These are phyloP conservation scores for Amphiduros pacificus DNA, from an alignment of 2,888 invertebrate genomes.

Conservation along the genomic window DNA sequence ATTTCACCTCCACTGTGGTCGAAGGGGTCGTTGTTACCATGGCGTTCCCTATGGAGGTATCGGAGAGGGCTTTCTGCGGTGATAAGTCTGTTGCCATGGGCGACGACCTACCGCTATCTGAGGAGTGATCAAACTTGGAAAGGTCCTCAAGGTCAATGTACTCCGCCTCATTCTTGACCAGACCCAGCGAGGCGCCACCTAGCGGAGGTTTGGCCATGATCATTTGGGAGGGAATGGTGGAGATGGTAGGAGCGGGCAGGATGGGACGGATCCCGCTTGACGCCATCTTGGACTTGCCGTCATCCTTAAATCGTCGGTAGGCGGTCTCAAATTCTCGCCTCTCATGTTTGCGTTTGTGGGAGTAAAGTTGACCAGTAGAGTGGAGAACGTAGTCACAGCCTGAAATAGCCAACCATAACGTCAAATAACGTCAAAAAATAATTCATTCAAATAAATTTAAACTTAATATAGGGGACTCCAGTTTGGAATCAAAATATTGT, in stretches of 20 bases:
- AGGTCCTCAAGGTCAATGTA: conserved; percentile 23
- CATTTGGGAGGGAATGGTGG: background rate
- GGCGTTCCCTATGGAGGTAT: background rate
- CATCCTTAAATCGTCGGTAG: conserved; percentile 75
- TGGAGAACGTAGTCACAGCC: conserved; percentile 92
- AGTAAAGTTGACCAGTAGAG: conserved; percentile 93
- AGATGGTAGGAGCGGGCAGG: background rate
- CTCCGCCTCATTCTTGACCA: conserved; percentile 1
- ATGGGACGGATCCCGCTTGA: background rate
- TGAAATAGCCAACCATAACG: no score
- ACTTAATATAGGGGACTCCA: no score
- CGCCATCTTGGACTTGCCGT: conserved; percentile 31
- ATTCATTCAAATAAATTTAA: no score
- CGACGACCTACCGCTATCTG: no score
- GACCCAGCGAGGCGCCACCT: background rate
- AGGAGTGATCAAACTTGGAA: background rate
- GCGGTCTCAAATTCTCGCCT: conserved; percentile 74
- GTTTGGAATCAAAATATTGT: no score
- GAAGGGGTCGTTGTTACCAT: background rate
- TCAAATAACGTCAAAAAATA: no score
- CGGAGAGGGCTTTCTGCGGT: no score
- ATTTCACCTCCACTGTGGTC: background rate
- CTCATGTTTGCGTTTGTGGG: conserved; percentile 97
- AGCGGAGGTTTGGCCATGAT: background rate
- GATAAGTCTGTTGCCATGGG: no score